These are phyloP conservation scores for Synergus umbraculus DNA, from an alignment of 2,888 invertebrate species.

Conservation along the genomic window DNA sequence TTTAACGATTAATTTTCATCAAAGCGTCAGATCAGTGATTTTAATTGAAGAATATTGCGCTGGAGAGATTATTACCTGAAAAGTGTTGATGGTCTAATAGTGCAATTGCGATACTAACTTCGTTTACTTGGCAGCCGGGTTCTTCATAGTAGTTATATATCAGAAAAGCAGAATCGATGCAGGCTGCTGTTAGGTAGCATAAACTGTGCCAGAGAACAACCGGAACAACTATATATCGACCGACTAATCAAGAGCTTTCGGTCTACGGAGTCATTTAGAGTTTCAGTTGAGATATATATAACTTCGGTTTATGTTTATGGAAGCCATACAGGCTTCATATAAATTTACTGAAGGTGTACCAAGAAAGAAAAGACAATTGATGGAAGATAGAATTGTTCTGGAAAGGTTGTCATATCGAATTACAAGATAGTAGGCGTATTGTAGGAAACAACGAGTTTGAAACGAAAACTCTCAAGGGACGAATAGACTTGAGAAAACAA, in stretches of 20 bases:
- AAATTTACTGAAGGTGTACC: not conserved
- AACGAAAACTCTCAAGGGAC: slow-evolving; percentile 28
- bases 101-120: not conserved
- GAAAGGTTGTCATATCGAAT: slow-evolving; percentile 26
- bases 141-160: slow-evolving; percentile 2
- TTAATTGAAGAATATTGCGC: not conserved
- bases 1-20: too few species aligned
- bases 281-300: not conserved
- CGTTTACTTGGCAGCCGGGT: slow-evolving; percentile 10
- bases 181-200: slow-evolving; percentile 26
- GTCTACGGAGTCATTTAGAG: slow-evolving; percentile 11
- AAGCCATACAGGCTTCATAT: not conserved
- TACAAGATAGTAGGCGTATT: not conserved
- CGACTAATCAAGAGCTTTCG: slow-evolving; percentile 34
- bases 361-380: not conserved
- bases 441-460: slow-evolving; percentile 17
- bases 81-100: not conserved
- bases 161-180: slow-evolving; percentile 17
- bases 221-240: slow-evolving; percentile 8
- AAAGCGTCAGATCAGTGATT: not conserved
- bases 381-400: slow-evolving; percentile 6
- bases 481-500: slow-evolving; percentile 25
- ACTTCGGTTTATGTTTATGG: not conserved
- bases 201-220: slow-evolving; percentile 26
- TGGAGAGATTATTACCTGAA: not conserved